phyloP scores from a whole-genome alignment of 2,113 vertebrate species.

The Gobio gobio region DNA sequence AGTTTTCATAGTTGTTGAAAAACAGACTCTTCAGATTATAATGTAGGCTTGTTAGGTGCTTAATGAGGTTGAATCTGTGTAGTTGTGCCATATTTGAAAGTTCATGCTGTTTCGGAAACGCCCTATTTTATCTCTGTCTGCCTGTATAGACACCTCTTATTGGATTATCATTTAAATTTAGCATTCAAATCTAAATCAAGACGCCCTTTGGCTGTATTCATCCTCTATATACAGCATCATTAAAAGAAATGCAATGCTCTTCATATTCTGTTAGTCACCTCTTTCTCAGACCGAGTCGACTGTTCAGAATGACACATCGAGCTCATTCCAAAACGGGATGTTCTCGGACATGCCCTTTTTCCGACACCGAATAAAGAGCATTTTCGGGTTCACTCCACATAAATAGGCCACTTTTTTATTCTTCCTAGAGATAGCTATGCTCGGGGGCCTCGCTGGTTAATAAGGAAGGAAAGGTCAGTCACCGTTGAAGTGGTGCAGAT shows the following conservation, averaged over 20 bases:
- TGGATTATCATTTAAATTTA: not conserved
- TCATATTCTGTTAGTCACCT: conserved; percentile 6
- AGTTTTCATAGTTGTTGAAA: not conserved
- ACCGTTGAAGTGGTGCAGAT: conserved; percentile 79
- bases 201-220: not conserved
- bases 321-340: not conserved
- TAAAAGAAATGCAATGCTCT: not conserved
- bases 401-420: conserved; percentile 65
- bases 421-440: conserved; percentile 66
- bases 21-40: not conserved
- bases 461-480: conserved; percentile 81
- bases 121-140: not conserved
- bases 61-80: not conserved
- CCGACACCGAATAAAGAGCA: conserved; percentile 28
- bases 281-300: not conserved
- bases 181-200: not conserved
- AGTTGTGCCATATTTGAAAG: not conserved
- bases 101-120: not conserved
- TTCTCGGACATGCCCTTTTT: conserved; percentile 35
- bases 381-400: conserved; percentile 65
- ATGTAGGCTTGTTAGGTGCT: not conserved
- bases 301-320: not conserved
- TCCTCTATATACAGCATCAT: not conserved
- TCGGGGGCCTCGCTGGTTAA: conserved; percentile 70
- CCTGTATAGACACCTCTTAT: not conserved